Base-by-base conservation (phyloP, 1,140 invertebrate species). In the Coenobita brevimanus region DNA sequence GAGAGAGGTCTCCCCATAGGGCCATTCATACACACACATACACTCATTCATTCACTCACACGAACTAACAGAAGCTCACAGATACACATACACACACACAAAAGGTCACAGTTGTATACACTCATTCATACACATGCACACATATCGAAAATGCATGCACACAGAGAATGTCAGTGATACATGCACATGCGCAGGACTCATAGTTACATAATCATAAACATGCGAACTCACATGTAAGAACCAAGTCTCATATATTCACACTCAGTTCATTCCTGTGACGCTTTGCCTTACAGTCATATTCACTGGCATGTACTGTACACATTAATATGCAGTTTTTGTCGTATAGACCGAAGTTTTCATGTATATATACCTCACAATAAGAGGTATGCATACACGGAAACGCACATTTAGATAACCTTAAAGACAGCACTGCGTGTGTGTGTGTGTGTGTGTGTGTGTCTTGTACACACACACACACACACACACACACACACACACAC, bases 1-100 rank as follows among this genome's bases (percentile, higher is more conserved):
- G 76, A 46, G 76, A 79, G 46, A 79, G 79, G 57, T 21, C 21
- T 46, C 43, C 43, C 41, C 50, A 60, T 54, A 33, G n/a, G 15
- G 33, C 57, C 57, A 60, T 60, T 62, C 57, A 33, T 8, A 60
- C 57, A 27, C 78, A 60, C 50, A 57, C 27, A 62, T 10, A 36
- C 78, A 60, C n/a, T 57, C 30, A 80, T 27, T 24, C 3, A 33
- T 13, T 46, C 8, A 46, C 41, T 46, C 41, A 46, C 13, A 76
- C 38, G 24, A 3, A 75, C 30, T 36, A 0, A 30, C 1, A 30
- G 4, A 75, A 4, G 41, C 30, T 36, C 30, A 75, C 50, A 79
- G 24, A 79, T 50, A 79, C 50, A 79, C 21, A 79, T 27, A 79
- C 50, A 50, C 38, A 75, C 38, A 75, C 13, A 36, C 30, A 75